Percentiles rank a stretch among this genome's conserved stretches.
These are phyloP conservation scores for Pyrrhosoma nymphula DNA, from an alignment of 2,888 invertebrate species.

Conservation along the genomic window DNA sequence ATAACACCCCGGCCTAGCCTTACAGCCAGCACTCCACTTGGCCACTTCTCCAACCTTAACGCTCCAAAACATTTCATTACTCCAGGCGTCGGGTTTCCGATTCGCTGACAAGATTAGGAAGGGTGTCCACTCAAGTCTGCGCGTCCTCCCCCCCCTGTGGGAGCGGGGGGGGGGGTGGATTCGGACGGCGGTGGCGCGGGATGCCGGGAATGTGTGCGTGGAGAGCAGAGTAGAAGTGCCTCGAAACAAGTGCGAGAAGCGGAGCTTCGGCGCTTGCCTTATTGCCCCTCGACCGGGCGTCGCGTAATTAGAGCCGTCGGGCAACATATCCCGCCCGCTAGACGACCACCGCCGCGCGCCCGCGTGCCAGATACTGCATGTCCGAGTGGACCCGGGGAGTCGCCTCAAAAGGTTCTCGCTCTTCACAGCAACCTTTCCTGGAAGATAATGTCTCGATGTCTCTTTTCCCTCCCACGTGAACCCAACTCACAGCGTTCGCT, in stretches of 20 bases:
- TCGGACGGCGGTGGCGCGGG: not conserved
- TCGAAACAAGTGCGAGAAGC: not conserved
- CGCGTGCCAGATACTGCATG: not conserved
- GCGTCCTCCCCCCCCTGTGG: not conserved
- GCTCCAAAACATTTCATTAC: slow-evolving; percentile 38
- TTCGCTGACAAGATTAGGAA: slow-evolving; percentile 18
- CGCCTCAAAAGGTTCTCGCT: not conserved
- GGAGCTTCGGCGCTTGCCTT: not conserved
- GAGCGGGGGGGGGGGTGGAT: not conserved
- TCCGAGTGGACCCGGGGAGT: not conserved
- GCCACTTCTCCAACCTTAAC: not conserved
- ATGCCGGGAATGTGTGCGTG: not conserved
- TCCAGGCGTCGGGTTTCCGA: slow-evolving; percentile 41
- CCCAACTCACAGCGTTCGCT: not conserved
- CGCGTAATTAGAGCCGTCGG: slow-evolving; percentile 42
- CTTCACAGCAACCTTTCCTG: not conserved
- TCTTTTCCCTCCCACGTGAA: not conserved
- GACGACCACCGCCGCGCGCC: not conserved
- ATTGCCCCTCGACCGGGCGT: not conserved
- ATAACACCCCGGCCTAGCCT: not conserved
- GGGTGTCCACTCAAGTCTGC: not conserved
- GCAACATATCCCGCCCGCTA: not conserved
- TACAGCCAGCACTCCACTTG: not conserved
- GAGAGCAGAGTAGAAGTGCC: not conserved
- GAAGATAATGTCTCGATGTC: not conserved